phyloP scores from a whole-genome alignment of 2,888 invertebrate genomes.

The Meghimatium bilineatum region DNA sequence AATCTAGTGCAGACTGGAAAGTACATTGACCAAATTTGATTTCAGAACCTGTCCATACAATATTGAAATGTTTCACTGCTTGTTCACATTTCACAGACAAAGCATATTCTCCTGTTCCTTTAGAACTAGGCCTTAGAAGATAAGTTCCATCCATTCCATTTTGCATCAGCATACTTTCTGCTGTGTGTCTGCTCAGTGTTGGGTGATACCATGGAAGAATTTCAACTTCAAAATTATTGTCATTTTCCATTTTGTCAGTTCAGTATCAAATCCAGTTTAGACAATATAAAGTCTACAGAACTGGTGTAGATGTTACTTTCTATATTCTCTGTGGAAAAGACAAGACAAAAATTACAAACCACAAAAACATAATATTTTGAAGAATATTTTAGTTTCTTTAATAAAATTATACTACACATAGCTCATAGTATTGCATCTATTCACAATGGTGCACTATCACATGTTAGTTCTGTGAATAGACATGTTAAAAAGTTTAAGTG shows the following conservation, averaged over 20 bases:
- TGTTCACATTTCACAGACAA: conserved; percentile 74
- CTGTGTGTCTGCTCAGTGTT: conserved; percentile 70
- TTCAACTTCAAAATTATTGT: conserved; percentile 46
- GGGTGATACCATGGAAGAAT: conserved; percentile 70
- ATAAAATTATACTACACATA: too few species aligned
- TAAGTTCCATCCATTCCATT: conserved; percentile 74
- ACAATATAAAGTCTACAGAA: not conserved
- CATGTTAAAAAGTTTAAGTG: too few species aligned
- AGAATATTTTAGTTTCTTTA: too few species aligned
- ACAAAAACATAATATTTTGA: not conserved
- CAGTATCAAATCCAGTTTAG: conserved; percentile 1
- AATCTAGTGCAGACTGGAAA: conserved; percentile 65
- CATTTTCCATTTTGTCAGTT: conserved; percentile 30
- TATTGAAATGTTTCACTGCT: conserved; percentile 73
- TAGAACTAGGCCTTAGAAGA: conserved; percentile 69
- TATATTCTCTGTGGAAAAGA: not conserved
- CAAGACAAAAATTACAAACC: not conserved
- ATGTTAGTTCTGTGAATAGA: too few species aligned
- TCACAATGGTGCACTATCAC: too few species aligned
- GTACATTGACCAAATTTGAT: conserved; percentile 73
- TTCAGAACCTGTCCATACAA: conserved; percentile 63
- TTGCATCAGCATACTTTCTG: conserved; percentile 73
- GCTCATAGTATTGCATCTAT: too few species aligned
- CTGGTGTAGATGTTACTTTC: not conserved
- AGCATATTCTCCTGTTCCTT: conserved; percentile 67